Evolutionary conservation across 2,888 invertebrate species (phyloP), one percentile per base, ranked within the genome.

Genomic region (Caenorhabditis auriculariae): DNA sequence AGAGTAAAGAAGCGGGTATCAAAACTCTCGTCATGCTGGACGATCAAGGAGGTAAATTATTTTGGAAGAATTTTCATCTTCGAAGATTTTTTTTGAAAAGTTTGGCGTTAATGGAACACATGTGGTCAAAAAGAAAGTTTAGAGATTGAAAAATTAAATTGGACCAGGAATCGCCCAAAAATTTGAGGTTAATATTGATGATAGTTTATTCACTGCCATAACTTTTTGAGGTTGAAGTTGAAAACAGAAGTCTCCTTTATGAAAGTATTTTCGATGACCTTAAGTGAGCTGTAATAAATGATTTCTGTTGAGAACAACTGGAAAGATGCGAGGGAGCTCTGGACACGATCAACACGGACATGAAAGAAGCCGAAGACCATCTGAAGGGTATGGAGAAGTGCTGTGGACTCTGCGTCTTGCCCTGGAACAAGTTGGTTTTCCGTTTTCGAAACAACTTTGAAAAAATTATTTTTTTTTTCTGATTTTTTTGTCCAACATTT

Each of bases 301-400:
- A n/a, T 9, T 35, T 4, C 4, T 19, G 75, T 80, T 26, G 76
- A 93, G 98, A 99, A 84, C 98, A 99, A 91, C 87, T 99, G 88
- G 98, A 99, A 86, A 89, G 96, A 82, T 92, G 96, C 85, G 98
- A 99, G 86, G 95, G 95, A 86, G 96, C 96, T 39, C 94, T 99
- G 93, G 98, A 98, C 86, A 94, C 95, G 85, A 99, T 99, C 86
- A 98, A 99, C 86, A 90, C 92, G 69, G 98, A 99, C 84, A 99
- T 99, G 98, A 89, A 90, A 82, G 96, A 98, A 84, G 98, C 98
- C 19, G 98, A 99, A 86, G 96, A 98, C 86, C 96, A 98, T 85
- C 87, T 99, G 79, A 95, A 95, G 75, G 81, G 96, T 70, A 93
- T 99, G 93, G 98, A 99, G 86, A 98, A 98, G 85, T 98, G 96